These are phyloP conservation scores for Octonoba sinensis DNA, from an alignment of 2,888 invertebrate genomes.

Conservation along the genomic window DNA sequence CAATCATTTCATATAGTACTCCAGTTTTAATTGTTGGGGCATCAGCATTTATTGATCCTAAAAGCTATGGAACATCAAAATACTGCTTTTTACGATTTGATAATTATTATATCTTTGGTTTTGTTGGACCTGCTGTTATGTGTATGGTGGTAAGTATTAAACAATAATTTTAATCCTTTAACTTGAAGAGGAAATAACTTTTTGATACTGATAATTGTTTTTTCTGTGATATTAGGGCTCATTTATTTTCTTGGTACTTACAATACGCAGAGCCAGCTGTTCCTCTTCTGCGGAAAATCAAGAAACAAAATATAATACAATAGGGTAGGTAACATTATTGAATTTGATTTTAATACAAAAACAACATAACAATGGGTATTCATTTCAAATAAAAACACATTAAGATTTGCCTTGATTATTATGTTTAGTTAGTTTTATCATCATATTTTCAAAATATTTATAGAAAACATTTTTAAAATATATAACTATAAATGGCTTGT, in stretches of 20 bases:
- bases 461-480: too few relatives aligned
- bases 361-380: too few relatives aligned
- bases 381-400: too few relatives aligned
- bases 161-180: neutral
- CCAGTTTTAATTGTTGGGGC: conserved; percentile 85
- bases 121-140: conserved; percentile 89
- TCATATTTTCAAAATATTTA: too few relatives aligned
- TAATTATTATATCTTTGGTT: conserved; percentile 91
- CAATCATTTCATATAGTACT: conserved; percentile 86
- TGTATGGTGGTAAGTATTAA: conserved; percentile 82
- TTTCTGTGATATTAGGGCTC: conserved; percentile 40
- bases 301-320: conserved; percentile 21
- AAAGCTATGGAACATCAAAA: conserved; percentile 84
- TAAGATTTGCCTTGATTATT: too few relatives aligned
- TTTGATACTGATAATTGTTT: neutral
- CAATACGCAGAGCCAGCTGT: conserved; percentile 31
- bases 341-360: neutral
- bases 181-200: neutral
- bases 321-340: conserved; percentile 23
- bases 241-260: conserved; percentile 35
- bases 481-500: too few relatives aligned
- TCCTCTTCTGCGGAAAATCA: conserved; percentile 30
- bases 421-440: too few relatives aligned
- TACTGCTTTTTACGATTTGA: conserved; percentile 91
- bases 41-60: conserved; percentile 83